Evolutionary conservation across 2,113 vertebrate genomes (phyloP).

Genomic region (Suricata suricatta): DNA sequence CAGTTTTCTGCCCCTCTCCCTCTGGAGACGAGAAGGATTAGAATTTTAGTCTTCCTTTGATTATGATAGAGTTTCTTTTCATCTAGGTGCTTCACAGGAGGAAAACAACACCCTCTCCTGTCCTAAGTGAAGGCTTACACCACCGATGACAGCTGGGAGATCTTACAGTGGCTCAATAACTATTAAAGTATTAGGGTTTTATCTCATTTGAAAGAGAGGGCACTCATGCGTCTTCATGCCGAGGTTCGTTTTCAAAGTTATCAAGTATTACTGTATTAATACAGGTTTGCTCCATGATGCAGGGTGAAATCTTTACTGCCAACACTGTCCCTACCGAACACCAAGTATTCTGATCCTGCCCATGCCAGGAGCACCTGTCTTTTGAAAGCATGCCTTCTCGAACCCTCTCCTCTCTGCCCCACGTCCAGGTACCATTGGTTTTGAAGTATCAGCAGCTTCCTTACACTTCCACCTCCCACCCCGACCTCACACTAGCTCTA

Average conservation of each 20-base stretch:
- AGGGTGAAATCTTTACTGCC: background rate
- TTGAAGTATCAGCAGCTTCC: background rate
- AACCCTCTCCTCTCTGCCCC: background rate
- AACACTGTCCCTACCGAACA: background rate
- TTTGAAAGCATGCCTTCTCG: background rate
- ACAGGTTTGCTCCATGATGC: background rate
- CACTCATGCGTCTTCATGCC: background rate
- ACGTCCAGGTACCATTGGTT: background rate
- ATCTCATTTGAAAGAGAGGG: conserved; percentile 50
- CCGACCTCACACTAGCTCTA: background rate
- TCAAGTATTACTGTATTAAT: background rate
- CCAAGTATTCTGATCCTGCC: background rate
- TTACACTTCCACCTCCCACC: background rate
- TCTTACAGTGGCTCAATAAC: background rate
- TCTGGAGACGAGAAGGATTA: conserved; percentile 59
- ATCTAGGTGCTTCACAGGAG: conserved; percentile 6
- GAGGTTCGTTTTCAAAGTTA: background rate
- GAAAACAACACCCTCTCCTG: background rate
- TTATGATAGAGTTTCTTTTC: conserved; percentile 67
- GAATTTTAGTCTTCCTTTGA: conserved; percentile 61
- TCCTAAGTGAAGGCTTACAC: conserved; percentile 37
- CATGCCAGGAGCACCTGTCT: background rate
- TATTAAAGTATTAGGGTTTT: conserved; percentile 69
- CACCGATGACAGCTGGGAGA: conserved; percentile 35
- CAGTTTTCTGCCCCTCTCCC: background rate